Evolutionary conservation across 2,797 vertebrate species (phyloP).

Genomic region (Hypotaenidia philippensis): DNA sequence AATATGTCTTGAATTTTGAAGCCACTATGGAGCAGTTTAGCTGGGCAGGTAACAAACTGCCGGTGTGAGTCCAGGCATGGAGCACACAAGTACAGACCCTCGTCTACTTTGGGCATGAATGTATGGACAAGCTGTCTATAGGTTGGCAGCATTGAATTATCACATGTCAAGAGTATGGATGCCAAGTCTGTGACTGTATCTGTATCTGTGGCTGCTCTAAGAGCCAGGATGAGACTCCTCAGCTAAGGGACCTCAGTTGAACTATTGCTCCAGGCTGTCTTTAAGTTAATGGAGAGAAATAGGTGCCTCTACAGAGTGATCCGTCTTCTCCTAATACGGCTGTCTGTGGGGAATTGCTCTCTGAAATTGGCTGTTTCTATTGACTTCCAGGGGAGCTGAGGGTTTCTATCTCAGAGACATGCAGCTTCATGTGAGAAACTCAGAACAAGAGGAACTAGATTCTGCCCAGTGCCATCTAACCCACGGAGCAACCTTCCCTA

Average conservation of each 20-base stretch:
- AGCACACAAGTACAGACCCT: not conserved
- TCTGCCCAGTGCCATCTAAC: not conserved
- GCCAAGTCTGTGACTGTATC: not conserved
- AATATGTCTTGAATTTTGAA: not conserved
- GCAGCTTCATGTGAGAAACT: not conserved
- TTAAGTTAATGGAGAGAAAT: slow-evolving; percentile 56
- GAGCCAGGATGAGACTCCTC: not conserved
- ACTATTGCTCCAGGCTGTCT: not conserved
- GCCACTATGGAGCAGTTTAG: not conserved
- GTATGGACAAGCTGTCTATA: not conserved
- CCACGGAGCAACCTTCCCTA: not conserved
- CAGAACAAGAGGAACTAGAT: not conserved
- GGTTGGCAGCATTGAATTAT: not conserved
- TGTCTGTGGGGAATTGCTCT: slow-evolving; percentile 7
- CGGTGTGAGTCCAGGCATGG: not conserved
- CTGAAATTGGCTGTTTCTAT: slow-evolving; percentile 31
- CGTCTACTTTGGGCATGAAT: not conserved
- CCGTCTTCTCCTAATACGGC: not conserved
- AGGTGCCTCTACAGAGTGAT: not conserved
- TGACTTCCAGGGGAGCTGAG: not conserved
- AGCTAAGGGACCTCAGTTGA: not conserved
- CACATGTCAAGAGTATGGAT: not conserved
- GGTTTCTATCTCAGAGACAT: not conserved
- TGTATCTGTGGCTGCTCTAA: not conserved
- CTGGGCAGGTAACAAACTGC: not conserved